These are phyloP conservation scores for Myotis yumanensis DNA, from an alignment of 2,113 vertebrate species.

Conservation along the genomic window DNA sequence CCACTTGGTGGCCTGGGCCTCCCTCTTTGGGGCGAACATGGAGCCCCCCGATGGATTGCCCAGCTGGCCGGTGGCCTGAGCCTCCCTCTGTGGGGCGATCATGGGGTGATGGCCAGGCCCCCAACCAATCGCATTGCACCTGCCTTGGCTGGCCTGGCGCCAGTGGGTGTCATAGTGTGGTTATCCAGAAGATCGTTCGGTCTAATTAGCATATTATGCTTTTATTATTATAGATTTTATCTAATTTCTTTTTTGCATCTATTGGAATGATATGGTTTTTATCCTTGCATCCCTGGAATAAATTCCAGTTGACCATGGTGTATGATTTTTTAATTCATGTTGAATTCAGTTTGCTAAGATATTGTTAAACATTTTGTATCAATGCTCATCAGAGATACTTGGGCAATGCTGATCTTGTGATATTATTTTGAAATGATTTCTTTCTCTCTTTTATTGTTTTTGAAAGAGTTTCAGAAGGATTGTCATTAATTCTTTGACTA, in stretches of 20 bases:
- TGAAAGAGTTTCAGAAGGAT: neutral
- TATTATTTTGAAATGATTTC: neutral
- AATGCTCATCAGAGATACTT: neutral
- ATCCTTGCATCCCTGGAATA: neutral
- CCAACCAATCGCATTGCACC: too few relatives aligned
- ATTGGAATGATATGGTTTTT: neutral
- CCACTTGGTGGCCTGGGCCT: too few relatives aligned
- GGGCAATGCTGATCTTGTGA: too few relatives aligned
- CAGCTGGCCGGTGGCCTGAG: too few relatives aligned
- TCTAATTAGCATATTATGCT: too few relatives aligned
- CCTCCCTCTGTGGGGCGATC: too few relatives aligned
- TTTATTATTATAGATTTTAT: neutral
- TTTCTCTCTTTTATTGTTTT: neutral
- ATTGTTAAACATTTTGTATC: neutral
- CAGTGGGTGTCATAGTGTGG: too few relatives aligned
- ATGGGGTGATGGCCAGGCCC: too few relatives aligned
- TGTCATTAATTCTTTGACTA: neutral
- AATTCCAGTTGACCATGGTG: neutral
- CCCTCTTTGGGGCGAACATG: too few relatives aligned
- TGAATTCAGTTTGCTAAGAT: neutral
- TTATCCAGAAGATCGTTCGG: too few relatives aligned
- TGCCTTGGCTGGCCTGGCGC: too few relatives aligned
- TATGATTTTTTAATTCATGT: neutral
- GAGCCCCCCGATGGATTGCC: too few relatives aligned
- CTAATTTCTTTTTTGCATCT: neutral